Evolutionary conservation across 2,888 invertebrate species (phyloP), one percentile per base, ranked within the genome.

Genomic region (Morpho achilles): DNA sequence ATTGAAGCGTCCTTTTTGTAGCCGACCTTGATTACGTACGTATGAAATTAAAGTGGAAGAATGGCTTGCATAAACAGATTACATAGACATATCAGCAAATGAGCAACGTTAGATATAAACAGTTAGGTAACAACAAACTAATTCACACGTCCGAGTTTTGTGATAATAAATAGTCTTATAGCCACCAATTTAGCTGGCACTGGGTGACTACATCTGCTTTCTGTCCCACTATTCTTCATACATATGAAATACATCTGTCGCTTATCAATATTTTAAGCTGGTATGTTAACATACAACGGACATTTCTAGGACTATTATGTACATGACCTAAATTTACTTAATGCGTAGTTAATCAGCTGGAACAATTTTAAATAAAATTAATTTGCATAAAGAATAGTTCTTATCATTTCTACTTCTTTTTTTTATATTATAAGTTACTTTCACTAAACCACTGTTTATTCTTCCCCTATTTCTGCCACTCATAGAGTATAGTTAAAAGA

Each of bases 141-240:
- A 64, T 66, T 67, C 67, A 62, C 66, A 65, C 66, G 64, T 54
- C 56, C 61, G 62, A 66, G 63, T 64, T 66, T 66, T 59, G 59
- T 53, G 61, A 53, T 59, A 63, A 64, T 65, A 66, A 68, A 69
- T 67, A 67, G 60, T 56, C 50, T 61, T 60, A 59, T 56, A 61
- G 56, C 49, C 48, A 55, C 65, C 68, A 66, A 67, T 66, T 66
- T 68, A 65, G 66, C 67, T 70, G 65, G 64, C 67, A 66, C 64
- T 60, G 53, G 55, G 47, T 59, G 58, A 63, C 60, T 69, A 71
- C 74, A 76, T 75, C 75, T 79, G 79, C 70, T 69, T 68, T 59
- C 49, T 66, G 69, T 74, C 71, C 65, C 64, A 58, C 64, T 53
- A 50, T 54, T 62, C 58, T 62, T 65, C 58, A 62, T 69, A 70